Percentiles rank a stretch among this genome's conserved stretches.
Evolutionary conservation across 2,888 invertebrate species (phyloP).

Genomic region (Drosophila nr. fundita): DNA sequence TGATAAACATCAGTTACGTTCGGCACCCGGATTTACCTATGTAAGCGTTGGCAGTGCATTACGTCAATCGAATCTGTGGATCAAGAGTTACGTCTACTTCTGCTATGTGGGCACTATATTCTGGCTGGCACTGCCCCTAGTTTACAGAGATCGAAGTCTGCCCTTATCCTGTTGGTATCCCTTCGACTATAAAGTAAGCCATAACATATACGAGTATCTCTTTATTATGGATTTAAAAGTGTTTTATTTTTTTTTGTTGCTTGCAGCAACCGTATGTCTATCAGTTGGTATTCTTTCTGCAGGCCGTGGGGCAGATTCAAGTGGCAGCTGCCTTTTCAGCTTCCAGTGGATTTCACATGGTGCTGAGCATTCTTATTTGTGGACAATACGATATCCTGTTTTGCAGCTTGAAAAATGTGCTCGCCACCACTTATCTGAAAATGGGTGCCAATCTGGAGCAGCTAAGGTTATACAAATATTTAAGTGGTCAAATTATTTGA

Average conservation of each 20-base stretch:
- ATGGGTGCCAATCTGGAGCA: slow-evolving; percentile 51
- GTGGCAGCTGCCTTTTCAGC: slow-evolving; percentile 76
- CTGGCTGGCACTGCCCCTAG: slow-evolving; percentile 66
- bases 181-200: slow-evolving; percentile 73
- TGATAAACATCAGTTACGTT: slow-evolving; percentile 59
- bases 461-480: slow-evolving; percentile 47
- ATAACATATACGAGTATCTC: too few relatives aligned
- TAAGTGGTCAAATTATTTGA: background rate
- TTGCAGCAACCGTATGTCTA: slow-evolving; percentile 71
- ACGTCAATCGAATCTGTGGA: slow-evolving; percentile 57
- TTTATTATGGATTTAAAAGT: background rate
- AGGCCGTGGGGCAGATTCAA: slow-evolving; percentile 82
- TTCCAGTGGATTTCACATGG: slow-evolving; percentile 82
- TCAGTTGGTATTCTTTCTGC: slow-evolving; percentile 75
- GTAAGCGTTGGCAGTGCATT: slow-evolving; percentile 68
- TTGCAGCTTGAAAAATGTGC: slow-evolving; percentile 81
- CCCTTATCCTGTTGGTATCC: slow-evolving; percentile 83
- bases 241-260: too few relatives aligned
- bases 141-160: slow-evolving; percentile 68
- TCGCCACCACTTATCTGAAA: slow-evolving; percentile 70
- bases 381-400: slow-evolving; percentile 81
- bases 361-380: slow-evolving; percentile 70
- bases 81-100: slow-evolving; percentile 63
- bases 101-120: slow-evolving; percentile 57
- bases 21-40: slow-evolving; percentile 77